A percentile compares a stretch with the other conserved stretches of the same genome.
These are phyloP conservation scores for Heliothis peltigera DNA, from an alignment of 2,888 invertebrate genomes.

Conservation along the genomic window DNA sequence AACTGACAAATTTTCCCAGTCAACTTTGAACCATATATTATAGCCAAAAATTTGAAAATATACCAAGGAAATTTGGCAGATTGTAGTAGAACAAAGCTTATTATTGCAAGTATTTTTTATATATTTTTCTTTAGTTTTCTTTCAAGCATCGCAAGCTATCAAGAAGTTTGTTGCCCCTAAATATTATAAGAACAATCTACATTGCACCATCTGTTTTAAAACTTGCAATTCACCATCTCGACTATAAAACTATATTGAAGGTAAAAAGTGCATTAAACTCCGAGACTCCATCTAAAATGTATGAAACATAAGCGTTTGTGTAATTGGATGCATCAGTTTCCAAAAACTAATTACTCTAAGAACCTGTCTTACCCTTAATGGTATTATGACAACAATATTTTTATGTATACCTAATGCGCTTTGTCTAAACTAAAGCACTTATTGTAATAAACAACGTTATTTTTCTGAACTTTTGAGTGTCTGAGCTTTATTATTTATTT, in stretches of 20 bases:
- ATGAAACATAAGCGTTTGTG: conserved; percentile 31
- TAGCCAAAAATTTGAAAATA: too few relatives aligned
- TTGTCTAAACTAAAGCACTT: conserved; percentile 17
- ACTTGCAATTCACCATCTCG: conserved; percentile 20
- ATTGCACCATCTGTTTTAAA: conserved; percentile 28
- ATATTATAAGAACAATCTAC: not conserved
- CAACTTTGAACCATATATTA: too few relatives aligned
- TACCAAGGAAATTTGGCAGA: too few relatives aligned
- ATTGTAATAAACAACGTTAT: conserved; percentile 15
- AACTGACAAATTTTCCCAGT: too few relatives aligned
- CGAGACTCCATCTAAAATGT: conserved; percentile 46
- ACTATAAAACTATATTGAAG: conserved; percentile 10
- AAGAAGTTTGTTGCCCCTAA: not conserved
- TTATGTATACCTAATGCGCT: conserved; percentile 30
- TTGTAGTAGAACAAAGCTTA: too few relatives aligned
- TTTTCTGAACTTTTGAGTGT: conserved; percentile 6
- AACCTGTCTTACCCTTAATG: conserved; percentile 25
- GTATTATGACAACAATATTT: conserved; percentile 10
- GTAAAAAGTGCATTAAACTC: conserved; percentile 40
- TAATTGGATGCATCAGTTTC: conserved; percentile 47
- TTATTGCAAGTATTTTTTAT: too few relatives aligned
- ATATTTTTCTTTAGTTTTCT: not conserved
- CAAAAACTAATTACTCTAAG: conserved; percentile 46
- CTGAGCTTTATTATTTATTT: conserved; percentile 20
- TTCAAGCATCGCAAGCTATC: not conserved